Conservation (phyloP, 2,888 invertebrate species). For the Drosophila suboccidentalis region DNA sequence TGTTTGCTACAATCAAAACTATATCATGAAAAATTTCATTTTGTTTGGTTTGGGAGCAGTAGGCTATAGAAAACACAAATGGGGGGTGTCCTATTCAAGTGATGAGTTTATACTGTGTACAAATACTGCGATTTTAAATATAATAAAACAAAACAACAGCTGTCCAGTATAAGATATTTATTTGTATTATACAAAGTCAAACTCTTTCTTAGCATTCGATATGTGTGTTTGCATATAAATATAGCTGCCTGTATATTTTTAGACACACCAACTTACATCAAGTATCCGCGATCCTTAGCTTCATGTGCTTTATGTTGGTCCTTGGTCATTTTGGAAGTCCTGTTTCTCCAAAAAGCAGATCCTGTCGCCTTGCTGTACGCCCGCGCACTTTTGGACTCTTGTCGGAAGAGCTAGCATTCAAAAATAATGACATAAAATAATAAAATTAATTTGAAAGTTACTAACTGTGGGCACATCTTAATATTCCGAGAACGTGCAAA, state of each 20-base stretch:
- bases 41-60: no score
- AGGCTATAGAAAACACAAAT: no score
- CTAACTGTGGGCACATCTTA: slow-evolving; percentile 16
- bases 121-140: no score
- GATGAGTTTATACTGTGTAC: no score
- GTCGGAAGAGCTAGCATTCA: slow-evolving; percentile 48
- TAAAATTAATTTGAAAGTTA: slow-evolving; percentile 3
- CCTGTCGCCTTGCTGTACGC: slow-evolving; percentile 89
- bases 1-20: no score
- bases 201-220: slow-evolving; percentile 11
- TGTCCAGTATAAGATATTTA: slow-evolving; percentile 5
- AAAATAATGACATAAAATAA: slow-evolving; percentile 24
- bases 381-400: slow-evolving; percentile 87
- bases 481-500: slow-evolving; percentile 36
- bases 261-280: not conserved
- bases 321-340: slow-evolving; percentile 9
- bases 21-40: no score
- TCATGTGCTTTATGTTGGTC: not conserved
- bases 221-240: slow-evolving; percentile 2
- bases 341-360: slow-evolving; percentile 88
- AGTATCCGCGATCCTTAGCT: not conserved
- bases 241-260: slow-evolving; percentile 8
- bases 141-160: not conserved
- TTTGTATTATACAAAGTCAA: slow-evolving; percentile 18
- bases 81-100: no score